Conservation (phyloP, 1,140 invertebrate genomes). For the fruit fly (Drosophila melanogaster) region DNA sequence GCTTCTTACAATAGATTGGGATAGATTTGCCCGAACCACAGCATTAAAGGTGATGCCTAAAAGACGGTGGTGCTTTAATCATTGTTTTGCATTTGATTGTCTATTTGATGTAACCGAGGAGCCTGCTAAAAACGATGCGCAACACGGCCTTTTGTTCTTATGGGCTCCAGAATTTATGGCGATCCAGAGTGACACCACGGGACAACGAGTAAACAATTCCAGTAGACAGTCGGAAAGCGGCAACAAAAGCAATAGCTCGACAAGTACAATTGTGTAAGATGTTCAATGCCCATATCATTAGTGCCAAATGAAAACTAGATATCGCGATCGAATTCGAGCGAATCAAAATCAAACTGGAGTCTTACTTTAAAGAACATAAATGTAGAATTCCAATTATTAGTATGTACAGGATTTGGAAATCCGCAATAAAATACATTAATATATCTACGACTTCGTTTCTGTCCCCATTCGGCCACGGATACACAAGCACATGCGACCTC, state of each 20-base stretch:
- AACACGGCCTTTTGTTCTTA: constrained; percentile 4
- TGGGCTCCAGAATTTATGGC: constrained; percentile 58
- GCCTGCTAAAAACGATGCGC: constrained; percentile 30
- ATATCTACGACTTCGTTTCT: neutral
- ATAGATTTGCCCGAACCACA: neutral
- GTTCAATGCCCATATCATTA: constrained; percentile 28
- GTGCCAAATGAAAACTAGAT: neutral
- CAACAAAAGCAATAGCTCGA: constrained; percentile 41
- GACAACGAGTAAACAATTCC: constrained; percentile 30
- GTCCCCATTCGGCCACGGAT: neutral
- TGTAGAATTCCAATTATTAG: neutral
- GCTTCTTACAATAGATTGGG: too few relatives aligned
- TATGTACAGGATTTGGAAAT: neutral
- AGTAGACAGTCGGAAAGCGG: constrained; percentile 39
- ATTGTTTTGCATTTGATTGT: constrained; percentile 65
- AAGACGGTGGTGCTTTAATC: constrained; percentile 13
- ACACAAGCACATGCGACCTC: constrained; percentile 11
- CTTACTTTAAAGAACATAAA: neutral
- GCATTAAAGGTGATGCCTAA: too few relatives aligned
- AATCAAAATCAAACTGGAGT: neutral
- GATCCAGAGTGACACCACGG: constrained; percentile 50
- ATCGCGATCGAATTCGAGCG: neutral
- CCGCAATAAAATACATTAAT: neutral
- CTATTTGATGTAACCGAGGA: constrained; percentile 64
- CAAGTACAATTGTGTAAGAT: constrained; percentile 22